Evolutionary conservation across 2,888 invertebrate species (phyloP).

Genomic region (Chymomyza fuscimana): DNA sequence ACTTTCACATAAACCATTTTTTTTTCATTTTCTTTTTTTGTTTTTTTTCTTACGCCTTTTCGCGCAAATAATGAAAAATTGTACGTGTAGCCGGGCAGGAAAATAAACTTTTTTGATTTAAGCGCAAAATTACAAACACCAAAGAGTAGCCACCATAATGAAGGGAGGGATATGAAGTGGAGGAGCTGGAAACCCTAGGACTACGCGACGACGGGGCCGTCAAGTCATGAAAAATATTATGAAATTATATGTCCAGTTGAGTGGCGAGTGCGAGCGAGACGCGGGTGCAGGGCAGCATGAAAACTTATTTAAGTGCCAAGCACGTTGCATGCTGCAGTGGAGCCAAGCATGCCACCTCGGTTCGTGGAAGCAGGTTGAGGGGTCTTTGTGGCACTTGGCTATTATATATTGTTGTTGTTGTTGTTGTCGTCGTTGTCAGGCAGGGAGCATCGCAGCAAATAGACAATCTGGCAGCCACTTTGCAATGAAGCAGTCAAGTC

Average conservation of each 20-base stretch:
- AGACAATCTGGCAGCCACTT: conserved; percentile 66
- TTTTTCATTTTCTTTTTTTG: conserved; percentile 6
- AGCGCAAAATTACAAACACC: conserved; percentile 48
- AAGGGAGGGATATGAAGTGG: background rate
- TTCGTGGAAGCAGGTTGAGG: background rate
- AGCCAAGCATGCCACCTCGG: conserved; percentile 1
- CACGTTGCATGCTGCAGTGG: conserved; percentile 45
- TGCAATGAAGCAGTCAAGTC: background rate
- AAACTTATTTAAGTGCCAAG: conserved; percentile 74
- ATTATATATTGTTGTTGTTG: conserved; percentile 1
- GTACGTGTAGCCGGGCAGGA: conserved; percentile 32
- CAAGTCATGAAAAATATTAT: conserved; percentile 43
- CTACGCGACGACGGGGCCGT: background rate
- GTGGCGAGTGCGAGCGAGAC: background rate
- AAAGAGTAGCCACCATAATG: conserved; percentile 37
- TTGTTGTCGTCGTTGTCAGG: background rate
- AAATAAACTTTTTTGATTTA: conserved; percentile 53
- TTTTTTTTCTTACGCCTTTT: conserved; percentile 31
- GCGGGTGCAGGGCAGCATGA: conserved; percentile 22
- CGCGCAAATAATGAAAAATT: conserved; percentile 58
- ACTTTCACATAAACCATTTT: background rate
- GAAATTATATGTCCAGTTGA: conserved; percentile 20
- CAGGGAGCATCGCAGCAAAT: conserved; percentile 51
- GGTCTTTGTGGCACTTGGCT: conserved; percentile 1
- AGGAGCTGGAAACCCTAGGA: background rate